Conservation (phyloP, 2,888 invertebrate genomes). For the Allacma fusca region DNA sequence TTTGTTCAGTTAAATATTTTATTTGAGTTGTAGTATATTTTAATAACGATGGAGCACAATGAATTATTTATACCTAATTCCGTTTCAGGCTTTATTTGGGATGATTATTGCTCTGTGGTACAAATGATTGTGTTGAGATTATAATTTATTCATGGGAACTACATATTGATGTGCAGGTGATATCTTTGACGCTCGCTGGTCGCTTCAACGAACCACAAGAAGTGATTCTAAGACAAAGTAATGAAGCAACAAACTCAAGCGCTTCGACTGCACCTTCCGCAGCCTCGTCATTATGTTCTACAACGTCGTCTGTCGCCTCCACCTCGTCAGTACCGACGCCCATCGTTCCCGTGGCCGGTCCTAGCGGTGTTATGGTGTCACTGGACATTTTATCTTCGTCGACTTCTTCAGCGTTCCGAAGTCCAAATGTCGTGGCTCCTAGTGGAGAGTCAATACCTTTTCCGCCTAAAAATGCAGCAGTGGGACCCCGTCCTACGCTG, state of each 20-base stretch:
- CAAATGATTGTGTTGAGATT: background rate
- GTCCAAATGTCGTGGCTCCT: slow-evolving; percentile 85
- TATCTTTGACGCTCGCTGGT: slow-evolving; percentile 72
- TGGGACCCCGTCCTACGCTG: slow-evolving; percentile 68
- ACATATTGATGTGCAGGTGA: slow-evolving; percentile 65
- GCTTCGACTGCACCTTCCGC: slow-evolving; percentile 63
- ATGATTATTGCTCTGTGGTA: no score
- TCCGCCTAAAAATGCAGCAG: slow-evolving; percentile 61
- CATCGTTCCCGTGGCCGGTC: slow-evolving; percentile 46
- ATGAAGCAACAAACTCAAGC: slow-evolving; percentile 61
- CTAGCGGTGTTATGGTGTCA: slow-evolving; percentile 55
- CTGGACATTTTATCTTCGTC: slow-evolving; percentile 53
- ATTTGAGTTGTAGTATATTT: no score
- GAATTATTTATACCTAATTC: no score
- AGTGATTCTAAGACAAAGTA: slow-evolving; percentile 68
- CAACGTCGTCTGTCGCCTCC: slow-evolving; percentile 31
- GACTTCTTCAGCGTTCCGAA: slow-evolving; percentile 63
- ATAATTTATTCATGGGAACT: background rate
- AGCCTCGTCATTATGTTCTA: slow-evolving; percentile 54
- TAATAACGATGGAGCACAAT: no score
- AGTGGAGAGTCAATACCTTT: slow-evolving; percentile 61
- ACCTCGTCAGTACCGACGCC: slow-evolving; percentile 39
- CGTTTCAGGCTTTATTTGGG: no score
- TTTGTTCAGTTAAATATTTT: no score
- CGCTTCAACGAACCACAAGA: slow-evolving; percentile 75